Conservation (phyloP, 2,888 invertebrate genomes). For the Hypolimnas misippus region DNA sequence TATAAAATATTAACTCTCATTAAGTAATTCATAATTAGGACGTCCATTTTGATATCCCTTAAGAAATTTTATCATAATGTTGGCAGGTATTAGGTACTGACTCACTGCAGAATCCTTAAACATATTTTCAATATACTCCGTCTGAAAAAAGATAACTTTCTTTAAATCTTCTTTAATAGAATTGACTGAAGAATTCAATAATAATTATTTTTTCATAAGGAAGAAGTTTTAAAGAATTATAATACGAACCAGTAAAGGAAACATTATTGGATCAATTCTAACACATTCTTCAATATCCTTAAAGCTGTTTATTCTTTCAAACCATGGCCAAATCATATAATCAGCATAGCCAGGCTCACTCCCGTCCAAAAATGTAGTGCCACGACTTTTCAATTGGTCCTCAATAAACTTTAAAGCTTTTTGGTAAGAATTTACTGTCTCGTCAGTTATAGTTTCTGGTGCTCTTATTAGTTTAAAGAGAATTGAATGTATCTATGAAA, state of each 20-base stretch:
- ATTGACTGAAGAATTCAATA: neutral
- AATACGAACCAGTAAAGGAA: constrained; percentile 67
- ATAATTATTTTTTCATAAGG: no score
- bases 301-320: constrained; percentile 85
- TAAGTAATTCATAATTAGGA: constrained; percentile 59
- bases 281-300: constrained; percentile 76
- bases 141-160: constrained; percentile 68
- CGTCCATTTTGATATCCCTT: constrained; percentile 52
- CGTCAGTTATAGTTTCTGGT: constrained; percentile 59
- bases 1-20: constrained; percentile 42
- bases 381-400: constrained; percentile 84
- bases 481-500: constrained; percentile 57
- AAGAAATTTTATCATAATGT: constrained; percentile 82
- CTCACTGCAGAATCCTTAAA: constrained; percentile 86
- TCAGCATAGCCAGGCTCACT: constrained; percentile 89
- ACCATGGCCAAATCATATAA: constrained; percentile 95
- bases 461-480: constrained; percentile 53
- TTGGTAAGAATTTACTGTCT: constrained; percentile 51
- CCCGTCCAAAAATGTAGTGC: constrained; percentile 86
- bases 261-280: constrained; percentile 81
- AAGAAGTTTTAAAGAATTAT: no score
- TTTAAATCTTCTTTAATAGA: neutral
- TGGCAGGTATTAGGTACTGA: constrained; percentile 82
- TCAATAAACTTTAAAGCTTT: constrained; percentile 85
- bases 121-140: constrained; percentile 86